Conservation (phyloP, 92 coral and sea anemone species). For the Ricordea florida region DNA sequence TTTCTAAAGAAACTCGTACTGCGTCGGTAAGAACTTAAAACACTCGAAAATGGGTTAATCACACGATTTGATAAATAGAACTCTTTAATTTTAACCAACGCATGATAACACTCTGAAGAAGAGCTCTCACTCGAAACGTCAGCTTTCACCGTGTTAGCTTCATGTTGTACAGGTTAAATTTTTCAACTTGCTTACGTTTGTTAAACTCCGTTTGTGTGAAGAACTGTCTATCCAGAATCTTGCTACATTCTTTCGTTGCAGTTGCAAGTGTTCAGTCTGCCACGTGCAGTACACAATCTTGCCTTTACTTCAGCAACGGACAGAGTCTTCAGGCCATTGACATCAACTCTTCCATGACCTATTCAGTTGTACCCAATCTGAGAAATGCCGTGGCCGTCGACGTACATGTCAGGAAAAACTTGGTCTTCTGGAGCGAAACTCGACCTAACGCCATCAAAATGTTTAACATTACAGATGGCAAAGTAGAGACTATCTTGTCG, state of each 20-base stretch:
- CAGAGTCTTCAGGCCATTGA: neutral
- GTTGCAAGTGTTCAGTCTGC: neutral
- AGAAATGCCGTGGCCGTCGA: constrained; percentile 35
- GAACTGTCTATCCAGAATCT: too few relatives aligned
- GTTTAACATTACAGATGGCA: constrained; percentile 43
- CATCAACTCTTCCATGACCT: constrained; percentile 11
- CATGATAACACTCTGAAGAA: too few relatives aligned
- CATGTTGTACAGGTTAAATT: too few relatives aligned
- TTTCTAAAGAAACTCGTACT: too few relatives aligned
- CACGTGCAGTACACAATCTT: constrained; percentile 40
- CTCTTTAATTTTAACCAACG: too few relatives aligned
- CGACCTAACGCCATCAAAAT: constrained; percentile 19
- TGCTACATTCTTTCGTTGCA: neutral
- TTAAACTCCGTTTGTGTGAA: too few relatives aligned
- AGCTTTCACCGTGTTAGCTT: too few relatives aligned
- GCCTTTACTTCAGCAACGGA: constrained; percentile 37
- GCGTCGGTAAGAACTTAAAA: too few relatives aligned
- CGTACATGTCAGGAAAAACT: constrained; percentile 49
- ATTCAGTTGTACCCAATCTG: constrained; percentile 16
- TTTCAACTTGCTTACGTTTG: too few relatives aligned
- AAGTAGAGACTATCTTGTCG: constrained; percentile 1
- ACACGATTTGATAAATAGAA: too few relatives aligned
- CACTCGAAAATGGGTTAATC: too few relatives aligned
- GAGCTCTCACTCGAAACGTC: too few relatives aligned
- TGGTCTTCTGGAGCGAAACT: constrained; percentile 58